Conservation (phyloP, 2,888 invertebrate species). For the Meloe dianella region DNA sequence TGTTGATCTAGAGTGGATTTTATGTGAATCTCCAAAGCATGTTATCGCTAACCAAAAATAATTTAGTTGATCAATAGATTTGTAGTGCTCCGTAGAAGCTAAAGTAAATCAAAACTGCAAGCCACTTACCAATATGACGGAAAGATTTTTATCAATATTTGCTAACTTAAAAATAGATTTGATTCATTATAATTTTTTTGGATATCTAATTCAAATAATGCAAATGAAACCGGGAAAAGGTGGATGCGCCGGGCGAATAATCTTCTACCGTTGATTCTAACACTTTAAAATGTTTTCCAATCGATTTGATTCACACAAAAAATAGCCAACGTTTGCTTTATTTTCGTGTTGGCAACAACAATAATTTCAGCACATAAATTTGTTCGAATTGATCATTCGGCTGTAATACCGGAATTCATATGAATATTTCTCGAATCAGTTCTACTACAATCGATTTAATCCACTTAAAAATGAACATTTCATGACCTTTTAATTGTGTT, state of each 20-base stretch:
- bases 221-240: background rate
- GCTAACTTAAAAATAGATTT: background rate
- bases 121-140: background rate
- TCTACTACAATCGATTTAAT: too few species aligned
- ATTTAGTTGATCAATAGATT: slow-evolving; percentile 5
- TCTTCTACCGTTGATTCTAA: background rate
- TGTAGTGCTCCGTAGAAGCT: background rate
- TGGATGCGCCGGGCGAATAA: background rate
- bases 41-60: background rate
- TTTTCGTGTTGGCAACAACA: too few species aligned
- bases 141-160: background rate
- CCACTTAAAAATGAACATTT: too few species aligned
- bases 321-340: too few species aligned
- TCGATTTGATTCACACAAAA: too few species aligned
- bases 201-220: background rate
- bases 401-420: too few species aligned
- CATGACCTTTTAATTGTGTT: too few species aligned
- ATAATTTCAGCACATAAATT: too few species aligned
- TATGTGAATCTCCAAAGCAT: background rate
- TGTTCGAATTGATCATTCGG: too few species aligned
- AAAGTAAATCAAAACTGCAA: background rate
- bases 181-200: background rate
- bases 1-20: background rate
- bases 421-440: too few species aligned
- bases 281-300: too few species aligned